Evolutionary conservation across 2,888 invertebrate species (phyloP).

Genomic region (Ochropacha duplaris): DNA sequence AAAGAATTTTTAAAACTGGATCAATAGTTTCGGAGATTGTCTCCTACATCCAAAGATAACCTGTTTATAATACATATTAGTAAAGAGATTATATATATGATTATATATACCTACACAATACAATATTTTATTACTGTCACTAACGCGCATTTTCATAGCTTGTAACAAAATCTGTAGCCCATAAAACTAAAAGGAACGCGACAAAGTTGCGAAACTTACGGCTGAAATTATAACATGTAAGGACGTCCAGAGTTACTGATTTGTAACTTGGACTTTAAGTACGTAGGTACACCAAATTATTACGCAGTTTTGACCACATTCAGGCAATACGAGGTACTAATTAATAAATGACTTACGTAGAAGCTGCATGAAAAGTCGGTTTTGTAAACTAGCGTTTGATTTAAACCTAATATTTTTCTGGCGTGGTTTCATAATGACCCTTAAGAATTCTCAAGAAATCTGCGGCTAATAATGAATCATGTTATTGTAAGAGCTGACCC

Average conservation of each 20-base stretch:
- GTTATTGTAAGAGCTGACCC: conserved; percentile 2
- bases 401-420: background rate
- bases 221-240: background rate
- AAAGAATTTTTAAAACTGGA: too few species aligned
- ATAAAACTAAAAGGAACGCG: background rate
- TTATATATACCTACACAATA: background rate
- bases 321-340: background rate
- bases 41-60: too few species aligned
- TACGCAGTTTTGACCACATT: background rate
- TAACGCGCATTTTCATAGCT: background rate
- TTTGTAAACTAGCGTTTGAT: too few species aligned
- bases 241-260: background rate
- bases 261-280: background rate
- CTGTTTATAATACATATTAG: too few species aligned
- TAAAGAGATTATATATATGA: too few species aligned
- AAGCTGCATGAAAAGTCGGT: too few species aligned
- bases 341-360: background rate
- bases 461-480: background rate
- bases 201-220: background rate
- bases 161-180: background rate
- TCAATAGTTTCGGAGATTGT: too few species aligned
- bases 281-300: background rate
- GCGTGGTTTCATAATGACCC: background rate
- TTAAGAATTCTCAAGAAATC: background rate
- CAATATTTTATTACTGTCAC: background rate